Conservation (phyloP, 1,140 invertebrate species). For the Portunus trituberculatus region DNA sequence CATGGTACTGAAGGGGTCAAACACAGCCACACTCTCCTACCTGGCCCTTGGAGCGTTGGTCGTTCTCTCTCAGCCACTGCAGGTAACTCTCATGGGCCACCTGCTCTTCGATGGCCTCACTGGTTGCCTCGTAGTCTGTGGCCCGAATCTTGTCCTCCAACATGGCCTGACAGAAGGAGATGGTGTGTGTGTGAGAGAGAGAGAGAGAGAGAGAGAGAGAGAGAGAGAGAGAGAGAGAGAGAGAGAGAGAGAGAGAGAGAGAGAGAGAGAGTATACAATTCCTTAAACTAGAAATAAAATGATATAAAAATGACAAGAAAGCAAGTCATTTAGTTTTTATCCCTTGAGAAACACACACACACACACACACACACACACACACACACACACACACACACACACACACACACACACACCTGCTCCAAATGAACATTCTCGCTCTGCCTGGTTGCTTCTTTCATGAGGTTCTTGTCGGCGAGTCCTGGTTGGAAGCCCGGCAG, state of each 20-base stretch:
- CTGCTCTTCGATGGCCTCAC: constrained; percentile 95
- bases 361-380: too few relatives aligned
- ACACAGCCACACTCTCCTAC: too few relatives aligned
- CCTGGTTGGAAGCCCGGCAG: constrained; percentile 92
- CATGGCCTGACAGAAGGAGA: constrained; percentile 86
- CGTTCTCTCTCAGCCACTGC: constrained; percentile 90
- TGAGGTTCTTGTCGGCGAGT: constrained; percentile 87
- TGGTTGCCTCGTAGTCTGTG: constrained; percentile 96
- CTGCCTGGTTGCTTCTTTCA: constrained; percentile 89
- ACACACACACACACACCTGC: constrained; percentile 82
- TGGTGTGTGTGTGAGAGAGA: neutral
- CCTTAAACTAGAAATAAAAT: too few relatives aligned
- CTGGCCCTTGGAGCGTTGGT: constrained; percentile 83
- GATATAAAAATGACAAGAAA: too few relatives aligned
- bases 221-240: too few relatives aligned
- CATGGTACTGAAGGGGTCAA: too few relatives aligned
- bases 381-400: too few relatives aligned
- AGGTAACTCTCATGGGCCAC: constrained; percentile 94
- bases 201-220: too few relatives aligned
- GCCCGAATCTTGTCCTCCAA: constrained; percentile 94
- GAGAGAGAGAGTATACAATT: neutral
- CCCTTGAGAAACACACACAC: too few relatives aligned
- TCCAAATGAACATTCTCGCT: constrained; percentile 94
- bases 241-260: neutral
- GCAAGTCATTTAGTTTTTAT: too few relatives aligned